Conservation (phyloP, 2,888 invertebrate genomes). For the Tetranychus truncatus region DNA sequence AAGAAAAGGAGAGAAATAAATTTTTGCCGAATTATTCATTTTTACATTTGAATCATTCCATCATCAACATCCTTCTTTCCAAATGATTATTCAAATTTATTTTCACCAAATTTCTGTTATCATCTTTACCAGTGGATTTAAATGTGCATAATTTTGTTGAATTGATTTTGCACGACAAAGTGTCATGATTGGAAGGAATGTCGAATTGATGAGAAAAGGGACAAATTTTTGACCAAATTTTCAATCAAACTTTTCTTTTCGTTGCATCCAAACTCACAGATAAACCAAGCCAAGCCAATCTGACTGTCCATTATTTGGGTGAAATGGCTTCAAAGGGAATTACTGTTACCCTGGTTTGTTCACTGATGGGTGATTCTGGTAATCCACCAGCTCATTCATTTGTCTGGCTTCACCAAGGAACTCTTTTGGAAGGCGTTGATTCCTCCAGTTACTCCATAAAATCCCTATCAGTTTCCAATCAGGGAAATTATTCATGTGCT, state of each 20-base stretch:
- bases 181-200: conserved; percentile 35
- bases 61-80: conserved; percentile 8
- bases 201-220: too few species aligned
- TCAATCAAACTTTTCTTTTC: conserved; percentile 32
- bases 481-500: conserved; percentile 67
- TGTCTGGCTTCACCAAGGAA: conserved; percentile 9
- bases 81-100: conserved; percentile 15
- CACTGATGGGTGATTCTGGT: conserved; percentile 56
- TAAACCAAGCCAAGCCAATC: conserved; percentile 27
- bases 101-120: conserved; percentile 34
- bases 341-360: conserved; percentile 61
- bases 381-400: conserved; percentile 41
- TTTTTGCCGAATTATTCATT: too few species aligned
- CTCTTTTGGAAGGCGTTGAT: neutral
- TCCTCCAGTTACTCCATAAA: neutral
- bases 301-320: conserved; percentile 7
- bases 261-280: conserved; percentile 16
- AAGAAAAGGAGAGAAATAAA: too few species aligned
- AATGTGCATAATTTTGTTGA: conserved; percentile 38
- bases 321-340: conserved; percentile 57
- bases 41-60: too few species aligned
- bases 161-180: too few species aligned
- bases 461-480: conserved; percentile 1
- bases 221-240: conserved; percentile 29
- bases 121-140: conserved; percentile 38